Base-by-base conservation (phyloP, 2,113 vertebrate genomes). In the Capreolus pygargus region DNA sequence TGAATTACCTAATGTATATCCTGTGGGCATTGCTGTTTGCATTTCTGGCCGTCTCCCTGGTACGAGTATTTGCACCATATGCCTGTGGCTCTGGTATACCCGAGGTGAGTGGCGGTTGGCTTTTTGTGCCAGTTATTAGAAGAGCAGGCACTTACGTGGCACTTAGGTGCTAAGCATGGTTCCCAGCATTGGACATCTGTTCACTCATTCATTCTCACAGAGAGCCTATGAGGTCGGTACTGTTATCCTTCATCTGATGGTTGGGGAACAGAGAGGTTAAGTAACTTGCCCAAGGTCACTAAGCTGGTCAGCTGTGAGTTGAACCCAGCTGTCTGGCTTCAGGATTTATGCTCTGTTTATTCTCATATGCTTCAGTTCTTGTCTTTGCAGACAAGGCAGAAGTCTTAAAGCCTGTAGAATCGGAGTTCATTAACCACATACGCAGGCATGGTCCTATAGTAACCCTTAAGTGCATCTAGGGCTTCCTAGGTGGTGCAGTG, bases 1-100 rank as follows among this genome's bases (percentile, higher is more conserved):
- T 99, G 97, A 99, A 99, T 99, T 99, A 99, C 99, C 99, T 99
- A 98, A 99, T 99, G 92, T 99, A 99, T 96, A 98, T 99, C 89
- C 96, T 99, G 91, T 99, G 99, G 99, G 99, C 99, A 2, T 98
- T 99, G 9, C 99, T 99, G 89, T 99, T 99, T 98, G 99, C 99
- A 54, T 99, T 99, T 98, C 98, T 99, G 99, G 99, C 99, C 6
- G 99, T 99, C 97, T 99, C 99, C 17, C 98, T 99, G 98, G 99
- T 99, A 57, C 99, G 99, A 57, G 99, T 99, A 21, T 99, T 99
- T 96, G 99, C 99, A 19, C 99, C 99, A 11, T 99, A 99, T 13
- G 99, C 99, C 97, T 99, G 99, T 58, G 99, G 99, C 7, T 99
- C 99, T 78, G 99, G 99, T 86, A 99, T 99, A 90, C 99, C 99